A percentile compares a stretch with the other conserved stretches of the same genome.
These are phyloP conservation scores for rat (Rattus norvegicus) DNA, from an alignment of 2,113 vertebrate species.

Conservation along the genomic window GRCr8 NC_086027.1:53491501-53492000, in stretches of 20 bases:
- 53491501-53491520: neutral
- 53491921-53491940: neutral
- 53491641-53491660: neutral
- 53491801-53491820: fast-evolving
- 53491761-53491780: neutral
- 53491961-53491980: neutral
- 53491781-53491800: neutral
- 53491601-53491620: neutral
- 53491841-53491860: neutral
- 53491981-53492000: neutral
- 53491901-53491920: neutral
- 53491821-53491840: fast-evolving
- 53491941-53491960: neutral
- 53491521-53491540: neutral
- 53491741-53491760: neutral
- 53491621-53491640: neutral
- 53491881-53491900: neutral
- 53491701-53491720: neutral
- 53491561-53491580: neutral
- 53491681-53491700: neutral
- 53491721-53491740: neutral
- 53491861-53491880: neutral
- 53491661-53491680: conserved; percentile 45
- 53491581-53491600: neutral
- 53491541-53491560: fast-evolving